Evolutionary conservation across 2,113 vertebrate species (phyloP).

Genomic region (Marmota monax): DNA sequence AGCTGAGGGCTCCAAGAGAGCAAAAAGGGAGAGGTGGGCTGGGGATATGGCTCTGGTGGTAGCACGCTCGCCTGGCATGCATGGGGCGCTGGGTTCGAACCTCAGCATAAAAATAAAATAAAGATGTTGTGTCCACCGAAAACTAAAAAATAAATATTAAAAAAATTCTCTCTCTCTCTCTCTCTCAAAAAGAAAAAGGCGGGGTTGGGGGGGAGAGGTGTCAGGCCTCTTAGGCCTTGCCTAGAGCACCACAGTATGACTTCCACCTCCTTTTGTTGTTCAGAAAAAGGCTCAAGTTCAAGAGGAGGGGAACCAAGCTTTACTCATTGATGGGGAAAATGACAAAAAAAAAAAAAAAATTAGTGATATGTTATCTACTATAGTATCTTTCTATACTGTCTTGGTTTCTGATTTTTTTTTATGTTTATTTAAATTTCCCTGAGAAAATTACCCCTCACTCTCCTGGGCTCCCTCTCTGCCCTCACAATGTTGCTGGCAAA

Average conservation of each 20-base stretch:
- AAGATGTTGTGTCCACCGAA: too few relatives aligned
- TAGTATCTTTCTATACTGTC: background rate
- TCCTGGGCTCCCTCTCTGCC: background rate
- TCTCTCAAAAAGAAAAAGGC: background rate
- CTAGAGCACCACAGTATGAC: background rate
- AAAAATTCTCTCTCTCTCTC: too few relatives aligned
- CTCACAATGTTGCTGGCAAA: background rate
- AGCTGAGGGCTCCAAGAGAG: background rate
- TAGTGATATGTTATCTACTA: background rate
- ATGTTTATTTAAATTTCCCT: background rate
- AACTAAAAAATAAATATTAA: too few relatives aligned
- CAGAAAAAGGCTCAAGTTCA: background rate
- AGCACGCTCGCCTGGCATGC: too few relatives aligned
- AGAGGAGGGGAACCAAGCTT: background rate
- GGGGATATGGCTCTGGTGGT: too few relatives aligned
- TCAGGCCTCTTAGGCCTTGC: background rate
- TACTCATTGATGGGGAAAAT: background rate
- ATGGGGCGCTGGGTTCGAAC: too few relatives aligned
- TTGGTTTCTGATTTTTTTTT: constrained; percentile 7
- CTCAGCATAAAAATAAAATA: too few relatives aligned
- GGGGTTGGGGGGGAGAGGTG: background rate
- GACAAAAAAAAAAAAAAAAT: background rate
- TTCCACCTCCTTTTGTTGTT: background rate
- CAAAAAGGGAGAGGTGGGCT: background rate
- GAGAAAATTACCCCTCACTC: constrained; percentile 29